Base-by-base conservation (phyloP, 2,888 invertebrate species). In the Strigamia transsilvanica region DNA sequence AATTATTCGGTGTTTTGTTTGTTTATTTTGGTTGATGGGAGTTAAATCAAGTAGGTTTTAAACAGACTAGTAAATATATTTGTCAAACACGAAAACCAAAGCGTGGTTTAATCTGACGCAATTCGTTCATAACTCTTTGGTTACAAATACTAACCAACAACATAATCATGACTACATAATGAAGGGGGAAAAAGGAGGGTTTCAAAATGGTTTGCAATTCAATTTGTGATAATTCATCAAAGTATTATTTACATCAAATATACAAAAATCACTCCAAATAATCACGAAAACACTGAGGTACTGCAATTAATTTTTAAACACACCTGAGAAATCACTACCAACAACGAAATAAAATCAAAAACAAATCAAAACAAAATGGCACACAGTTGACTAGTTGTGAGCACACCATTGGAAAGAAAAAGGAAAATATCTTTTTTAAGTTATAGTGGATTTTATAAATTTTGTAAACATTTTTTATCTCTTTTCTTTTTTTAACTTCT, bases 41-140 rank as follows among this genome's bases (percentile, higher is more conserved):
- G 46, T 46, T 13, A 13, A 12, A 10, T 13, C 12, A 46, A n/a
- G 46, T 46, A 12, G n/a, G 42, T 12, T 46, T 46, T 12, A 15
- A 46, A 46, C 21, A 61, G 61, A 61, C 61, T 61, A 61, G 61
- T 61, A 61, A 61, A 61, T 23, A 23, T 61, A 61, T 61, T 61
- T 61, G 61, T 61, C 61, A 61, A 61, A 61, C 61, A 61, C 61
- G 61, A 61, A 61, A 61, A 61, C 61, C 61, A 61, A 61, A 61
- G 61, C 61, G 61, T 61, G 61, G 61, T 61, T 61, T 61, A 61
- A 61, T 61, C 61, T 61, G 61, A 61, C 61, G 61, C 61, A 61
- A 61, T 61, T 61, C 61, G 61, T 61, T 61, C 61, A 61, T 61
- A 61, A 61, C 61, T 61, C 61, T 61, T 23, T 61, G 61, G 61